Conservation (phyloP, 2,888 invertebrate species). For the Vanessa cardui region DNA sequence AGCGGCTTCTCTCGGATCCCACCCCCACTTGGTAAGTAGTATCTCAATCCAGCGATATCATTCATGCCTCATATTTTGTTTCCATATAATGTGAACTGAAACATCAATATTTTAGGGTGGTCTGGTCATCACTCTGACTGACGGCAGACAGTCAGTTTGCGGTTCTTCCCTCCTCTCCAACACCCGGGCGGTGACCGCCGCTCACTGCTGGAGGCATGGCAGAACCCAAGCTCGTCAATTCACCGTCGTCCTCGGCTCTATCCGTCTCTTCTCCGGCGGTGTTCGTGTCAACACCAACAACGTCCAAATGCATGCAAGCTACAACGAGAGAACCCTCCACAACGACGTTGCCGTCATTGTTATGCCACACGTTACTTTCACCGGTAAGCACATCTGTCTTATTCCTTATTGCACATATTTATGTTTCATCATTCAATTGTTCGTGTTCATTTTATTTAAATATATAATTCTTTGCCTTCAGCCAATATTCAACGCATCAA, state of each 20-base stretch:
- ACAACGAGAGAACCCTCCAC: constrained; percentile 38
- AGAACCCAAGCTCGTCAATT: constrained; percentile 47
- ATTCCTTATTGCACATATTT: too few species aligned
- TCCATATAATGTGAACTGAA: too few species aligned
- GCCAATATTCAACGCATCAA: constrained; percentile 52
- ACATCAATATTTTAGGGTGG: constrained; percentile 44
- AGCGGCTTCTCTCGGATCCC: constrained; percentile 38
- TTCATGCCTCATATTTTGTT: too few species aligned
- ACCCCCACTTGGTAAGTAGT: constrained; percentile 46
- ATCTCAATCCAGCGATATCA: neutral
- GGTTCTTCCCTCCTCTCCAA: constrained; percentile 49
- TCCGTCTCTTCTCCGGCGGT: constrained; percentile 44
- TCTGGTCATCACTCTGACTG: constrained; percentile 44
- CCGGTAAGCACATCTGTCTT: constrained; percentile 28
- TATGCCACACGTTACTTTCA: constrained; percentile 32
- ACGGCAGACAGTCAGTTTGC: constrained; percentile 48
- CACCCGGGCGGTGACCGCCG: constrained; percentile 48
- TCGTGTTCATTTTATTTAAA: too few species aligned
- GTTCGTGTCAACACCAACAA: constrained; percentile 42
- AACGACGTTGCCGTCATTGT: constrained; percentile 54
- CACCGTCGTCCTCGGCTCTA: constrained; percentile 47
- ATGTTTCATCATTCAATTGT: neutral
- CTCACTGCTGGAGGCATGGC: constrained; percentile 51
- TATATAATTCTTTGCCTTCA: constrained; percentile 39
- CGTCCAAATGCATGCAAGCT: constrained; percentile 47